Conservation (phyloP, 2,113 vertebrate genomes). For the Syrrhaptes paradoxus region DNA sequence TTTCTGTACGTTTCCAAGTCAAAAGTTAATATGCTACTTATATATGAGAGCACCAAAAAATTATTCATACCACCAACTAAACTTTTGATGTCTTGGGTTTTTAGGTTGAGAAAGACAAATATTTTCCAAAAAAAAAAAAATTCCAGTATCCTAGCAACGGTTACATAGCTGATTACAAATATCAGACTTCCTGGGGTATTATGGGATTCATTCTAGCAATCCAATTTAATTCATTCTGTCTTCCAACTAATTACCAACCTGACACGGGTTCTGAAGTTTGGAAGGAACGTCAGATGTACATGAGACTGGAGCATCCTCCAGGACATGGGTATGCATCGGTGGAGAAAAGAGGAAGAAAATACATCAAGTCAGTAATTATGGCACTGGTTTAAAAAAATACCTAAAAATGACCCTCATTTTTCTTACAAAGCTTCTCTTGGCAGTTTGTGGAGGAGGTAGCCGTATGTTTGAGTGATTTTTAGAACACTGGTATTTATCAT, state of each 20-base stretch:
- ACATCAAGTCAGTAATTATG: neutral
- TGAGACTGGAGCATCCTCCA: neutral
- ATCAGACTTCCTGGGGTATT: conserved; percentile 40
- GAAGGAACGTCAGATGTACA: neutral
- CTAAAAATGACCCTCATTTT: neutral
- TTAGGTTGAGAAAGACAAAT: conserved; percentile 37
- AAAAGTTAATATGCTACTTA: neutral
- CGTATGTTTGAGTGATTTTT: neutral
- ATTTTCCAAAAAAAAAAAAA: conserved; percentile 47
- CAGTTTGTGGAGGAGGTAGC: neutral
- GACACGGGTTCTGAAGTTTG: neutral
- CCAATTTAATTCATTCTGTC: conserved; percentile 10
- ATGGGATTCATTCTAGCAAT: conserved; percentile 47
- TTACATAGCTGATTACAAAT: conserved; percentile 47
- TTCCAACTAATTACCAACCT: neutral
- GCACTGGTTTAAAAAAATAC: neutral
- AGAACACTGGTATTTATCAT: neutral
- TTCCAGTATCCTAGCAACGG: conserved; percentile 63
- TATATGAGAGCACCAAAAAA: neutral
- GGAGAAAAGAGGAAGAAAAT: neutral
- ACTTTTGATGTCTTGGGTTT: conserved; percentile 21
- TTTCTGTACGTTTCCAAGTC: neutral
- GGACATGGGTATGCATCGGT: neutral
- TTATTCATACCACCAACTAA: conserved; percentile 23
- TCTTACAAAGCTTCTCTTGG: neutral